These are phyloP conservation scores for Calosoma granatense DNA, from an alignment of 1,140 invertebrate genomes.

Conservation along the genomic window DNA sequence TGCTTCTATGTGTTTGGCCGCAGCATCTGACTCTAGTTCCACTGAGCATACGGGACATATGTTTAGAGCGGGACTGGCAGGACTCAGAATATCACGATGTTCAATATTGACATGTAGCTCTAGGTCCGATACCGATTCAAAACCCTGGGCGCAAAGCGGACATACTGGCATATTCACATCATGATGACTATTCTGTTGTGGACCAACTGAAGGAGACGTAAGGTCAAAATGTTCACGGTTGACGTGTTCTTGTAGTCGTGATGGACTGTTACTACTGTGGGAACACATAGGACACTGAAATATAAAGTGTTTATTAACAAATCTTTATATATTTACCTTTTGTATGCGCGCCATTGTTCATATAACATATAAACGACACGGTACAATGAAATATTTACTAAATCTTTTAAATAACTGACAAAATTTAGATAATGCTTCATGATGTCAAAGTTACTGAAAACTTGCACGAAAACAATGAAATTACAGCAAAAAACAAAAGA, in stretches of 20 bases:
- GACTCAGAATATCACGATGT: constrained; percentile 63
- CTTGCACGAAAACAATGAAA: no score
- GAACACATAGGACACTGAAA: constrained; percentile 69
- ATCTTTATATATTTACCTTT: background rate
- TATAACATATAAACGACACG: no score
- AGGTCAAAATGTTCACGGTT: constrained; percentile 77
- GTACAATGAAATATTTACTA: no score
- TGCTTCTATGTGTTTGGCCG: constrained; percentile 32
- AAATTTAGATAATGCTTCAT: no score
- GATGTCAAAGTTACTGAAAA: background rate
- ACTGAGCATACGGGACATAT: constrained; percentile 28
- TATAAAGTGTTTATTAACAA: constrained; percentile 11
- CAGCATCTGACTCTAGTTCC: constrained; percentile 36
- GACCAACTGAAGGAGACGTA: constrained; percentile 56
- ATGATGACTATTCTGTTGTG: constrained; percentile 19
- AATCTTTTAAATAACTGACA: no score
- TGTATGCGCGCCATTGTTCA: no score
- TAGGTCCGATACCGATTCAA: constrained; percentile 62
- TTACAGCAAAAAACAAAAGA: no score
- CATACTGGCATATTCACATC: constrained; percentile 41
- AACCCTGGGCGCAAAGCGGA: constrained; percentile 62
- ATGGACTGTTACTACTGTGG: constrained; percentile 61
- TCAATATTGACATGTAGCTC: constrained; percentile 79
- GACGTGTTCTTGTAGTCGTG: constrained; percentile 72
- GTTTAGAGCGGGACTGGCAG: constrained; percentile 27